Percentiles rank a stretch among this genome's conserved stretches.
Conservation (phyloP, 1,140 invertebrate genomes). For the Ceratosolen solmsi region DNA sequence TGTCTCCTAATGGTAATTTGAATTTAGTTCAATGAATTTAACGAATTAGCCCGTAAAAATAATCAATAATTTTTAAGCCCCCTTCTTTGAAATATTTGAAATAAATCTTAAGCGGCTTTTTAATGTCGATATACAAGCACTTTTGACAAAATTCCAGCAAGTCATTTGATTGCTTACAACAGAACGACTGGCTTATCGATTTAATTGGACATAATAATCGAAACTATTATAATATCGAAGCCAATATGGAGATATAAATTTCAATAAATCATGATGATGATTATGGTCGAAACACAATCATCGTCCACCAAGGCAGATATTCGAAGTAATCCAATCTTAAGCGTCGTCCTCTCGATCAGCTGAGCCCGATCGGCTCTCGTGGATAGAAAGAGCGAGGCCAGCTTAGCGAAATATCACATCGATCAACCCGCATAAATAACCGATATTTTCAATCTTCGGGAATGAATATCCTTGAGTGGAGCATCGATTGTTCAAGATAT, state of each 20-base stretch:
- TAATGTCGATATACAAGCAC: too few relatives aligned
- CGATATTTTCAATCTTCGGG: conserved; percentile 42
- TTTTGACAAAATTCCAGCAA: too few relatives aligned
- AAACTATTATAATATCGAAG: not conserved
- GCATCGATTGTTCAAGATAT: conserved; percentile 36
- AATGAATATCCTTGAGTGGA: not conserved
- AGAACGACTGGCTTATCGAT: not conserved
- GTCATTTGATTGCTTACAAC: too few relatives aligned
- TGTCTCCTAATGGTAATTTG: too few relatives aligned
- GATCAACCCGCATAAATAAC: conserved; percentile 7
- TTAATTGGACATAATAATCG: not conserved
- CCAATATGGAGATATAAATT: conserved; percentile 18
- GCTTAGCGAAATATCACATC: conserved; percentile 7
- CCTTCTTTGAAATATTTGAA: too few relatives aligned
- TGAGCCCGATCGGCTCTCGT: not conserved
- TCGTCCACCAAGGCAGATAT: conserved; percentile 36
- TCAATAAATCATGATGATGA: conserved; percentile 33
- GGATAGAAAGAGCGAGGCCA: not conserved
- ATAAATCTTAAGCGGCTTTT: too few relatives aligned
- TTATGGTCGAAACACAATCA: conserved; percentile 28
- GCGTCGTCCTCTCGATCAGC: not conserved
- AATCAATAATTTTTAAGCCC: too few relatives aligned
- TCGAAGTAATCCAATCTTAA: conserved; percentile 31
- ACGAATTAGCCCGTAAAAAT: too few relatives aligned
- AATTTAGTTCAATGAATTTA: too few relatives aligned